A percentile compares a stretch with the other conserved stretches of the same genome.
These are phyloP conservation scores for Nibea coibor DNA, from an alignment of 2,113 vertebrate species.

Conservation along the genomic window DNA sequence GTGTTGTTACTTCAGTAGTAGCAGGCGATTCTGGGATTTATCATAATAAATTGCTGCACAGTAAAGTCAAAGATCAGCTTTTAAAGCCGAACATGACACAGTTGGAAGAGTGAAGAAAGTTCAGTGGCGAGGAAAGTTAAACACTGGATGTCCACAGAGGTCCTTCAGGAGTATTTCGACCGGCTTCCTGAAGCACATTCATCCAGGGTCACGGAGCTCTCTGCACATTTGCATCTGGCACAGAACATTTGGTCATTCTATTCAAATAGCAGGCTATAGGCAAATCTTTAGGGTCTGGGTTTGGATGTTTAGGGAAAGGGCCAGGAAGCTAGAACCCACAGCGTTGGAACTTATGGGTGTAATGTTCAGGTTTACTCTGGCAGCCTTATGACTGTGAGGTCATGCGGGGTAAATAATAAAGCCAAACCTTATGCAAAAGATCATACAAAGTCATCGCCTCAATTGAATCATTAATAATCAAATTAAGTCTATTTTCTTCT, in stretches of 20 bases:
- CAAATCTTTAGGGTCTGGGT: conserved; percentile 36
- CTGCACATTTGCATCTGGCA: conserved; percentile 58
- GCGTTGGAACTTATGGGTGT: not conserved
- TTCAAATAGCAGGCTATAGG: conserved; percentile 53
- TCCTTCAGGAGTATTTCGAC: conserved; percentile 2
- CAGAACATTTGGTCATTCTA: conserved; percentile 41
- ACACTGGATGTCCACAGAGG: not conserved
- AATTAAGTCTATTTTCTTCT: not conserved
- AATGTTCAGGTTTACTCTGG: not conserved
- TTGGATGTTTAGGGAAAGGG: not conserved
- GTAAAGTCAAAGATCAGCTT: not conserved
- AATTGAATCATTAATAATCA: not conserved
- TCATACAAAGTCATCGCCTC: not conserved
- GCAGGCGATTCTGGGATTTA: not conserved
- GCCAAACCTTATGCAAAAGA: not conserved
- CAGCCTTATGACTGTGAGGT: not conserved
- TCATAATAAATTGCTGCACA: not conserved
- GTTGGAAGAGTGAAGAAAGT: not conserved
- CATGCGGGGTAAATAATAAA: not conserved
- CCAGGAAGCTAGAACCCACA: not conserved
- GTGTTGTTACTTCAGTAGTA: not conserved
- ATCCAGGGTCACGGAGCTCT: conserved; percentile 6
- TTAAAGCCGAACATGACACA: not conserved
- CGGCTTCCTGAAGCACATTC: conserved; percentile 18
- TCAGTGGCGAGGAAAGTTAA: not conserved